Conservation (phyloP, 1,140 invertebrate species). For the Lethrus apterus region DNA sequence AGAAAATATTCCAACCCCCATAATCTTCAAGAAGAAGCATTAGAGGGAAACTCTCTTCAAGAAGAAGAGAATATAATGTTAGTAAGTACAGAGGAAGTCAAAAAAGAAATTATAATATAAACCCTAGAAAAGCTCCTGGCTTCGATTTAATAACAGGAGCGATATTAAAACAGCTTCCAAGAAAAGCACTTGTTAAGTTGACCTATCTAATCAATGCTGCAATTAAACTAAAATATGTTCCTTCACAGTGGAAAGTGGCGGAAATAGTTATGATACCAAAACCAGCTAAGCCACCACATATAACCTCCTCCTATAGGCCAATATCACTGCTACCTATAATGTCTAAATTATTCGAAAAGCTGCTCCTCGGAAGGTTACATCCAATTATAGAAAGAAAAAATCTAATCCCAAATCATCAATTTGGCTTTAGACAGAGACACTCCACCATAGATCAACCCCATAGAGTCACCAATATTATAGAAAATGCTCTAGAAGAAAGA, state of each 20-base stretch:
- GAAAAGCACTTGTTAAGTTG: constrained; percentile 16
- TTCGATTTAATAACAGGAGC: constrained; percentile 26
- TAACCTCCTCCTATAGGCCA: constrained; percentile 29
- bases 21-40: too few relatives aligned
- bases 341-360: constrained; percentile 34
- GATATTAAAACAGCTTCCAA: constrained; percentile 23
- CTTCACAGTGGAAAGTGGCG: constrained; percentile 33
- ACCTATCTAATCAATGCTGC: constrained; percentile 15
- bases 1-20: too few relatives aligned
- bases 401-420: constrained; percentile 27
- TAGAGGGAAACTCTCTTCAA: too few relatives aligned
- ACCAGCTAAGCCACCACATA: constrained; percentile 33
- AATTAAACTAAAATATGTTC: constrained; percentile 21
- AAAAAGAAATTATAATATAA: too few relatives aligned
- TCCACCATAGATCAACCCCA: constrained; percentile 24
- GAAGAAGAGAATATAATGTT: too few relatives aligned
- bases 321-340: constrained; percentile 37
- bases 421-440: constrained; percentile 22
- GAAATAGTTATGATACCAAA: constrained; percentile 38
- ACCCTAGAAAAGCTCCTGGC: constrained; percentile 25
- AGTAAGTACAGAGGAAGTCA: too few relatives aligned
- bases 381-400: constrained; percentile 27
- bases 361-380: constrained; percentile 17
- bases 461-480: constrained; percentile 18
- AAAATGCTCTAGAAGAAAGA: too few relatives aligned